Percentiles rank a stretch among this genome's conserved stretches.
Evolutionary conservation across 2,113 vertebrate species (phyloP).

Genomic region (Eudyptes chrysolophus): DNA sequence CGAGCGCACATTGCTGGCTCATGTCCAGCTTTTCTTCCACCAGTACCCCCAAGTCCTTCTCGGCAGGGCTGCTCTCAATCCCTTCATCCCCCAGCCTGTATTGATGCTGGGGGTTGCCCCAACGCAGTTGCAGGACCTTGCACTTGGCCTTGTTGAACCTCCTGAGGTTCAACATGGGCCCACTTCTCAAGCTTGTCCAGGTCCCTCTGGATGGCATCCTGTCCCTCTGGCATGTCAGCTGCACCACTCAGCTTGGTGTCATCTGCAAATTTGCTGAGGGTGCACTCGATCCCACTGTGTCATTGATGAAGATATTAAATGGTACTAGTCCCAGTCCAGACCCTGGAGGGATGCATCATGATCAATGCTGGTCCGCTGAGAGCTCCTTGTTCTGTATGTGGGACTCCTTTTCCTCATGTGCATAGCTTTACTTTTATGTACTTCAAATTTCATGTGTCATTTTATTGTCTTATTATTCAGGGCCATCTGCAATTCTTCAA

Average conservation of each 20-base stretch:
- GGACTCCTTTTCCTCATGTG: background rate
- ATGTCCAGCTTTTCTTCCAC: background rate
- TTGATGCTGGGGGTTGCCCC: background rate
- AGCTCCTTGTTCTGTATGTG: background rate
- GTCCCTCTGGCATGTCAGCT: fast-evolving
- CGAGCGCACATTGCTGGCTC: fast-evolving
- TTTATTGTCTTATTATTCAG: background rate
- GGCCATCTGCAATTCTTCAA: background rate
- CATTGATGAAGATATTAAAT: background rate
- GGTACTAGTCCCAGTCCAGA: background rate
- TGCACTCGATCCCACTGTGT: background rate
- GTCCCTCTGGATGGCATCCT: background rate
- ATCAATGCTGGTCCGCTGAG: background rate
- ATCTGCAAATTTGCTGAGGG: background rate
- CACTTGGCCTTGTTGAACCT: background rate
- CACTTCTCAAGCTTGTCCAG: background rate
- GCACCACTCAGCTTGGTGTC: background rate
- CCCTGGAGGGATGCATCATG: background rate
- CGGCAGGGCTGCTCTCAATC: background rate
- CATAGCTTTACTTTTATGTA: background rate
- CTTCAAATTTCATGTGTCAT: background rate
- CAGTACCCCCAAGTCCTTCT: background rate
- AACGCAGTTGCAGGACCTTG: background rate
- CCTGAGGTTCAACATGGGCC: background rate
- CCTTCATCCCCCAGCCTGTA: no score